Percentiles rank a stretch among this genome's conserved stretches.
These are phyloP conservation scores for Euphydryas editha DNA, from an alignment of 2,888 invertebrate genomes.

Conservation along the genomic window DNA sequence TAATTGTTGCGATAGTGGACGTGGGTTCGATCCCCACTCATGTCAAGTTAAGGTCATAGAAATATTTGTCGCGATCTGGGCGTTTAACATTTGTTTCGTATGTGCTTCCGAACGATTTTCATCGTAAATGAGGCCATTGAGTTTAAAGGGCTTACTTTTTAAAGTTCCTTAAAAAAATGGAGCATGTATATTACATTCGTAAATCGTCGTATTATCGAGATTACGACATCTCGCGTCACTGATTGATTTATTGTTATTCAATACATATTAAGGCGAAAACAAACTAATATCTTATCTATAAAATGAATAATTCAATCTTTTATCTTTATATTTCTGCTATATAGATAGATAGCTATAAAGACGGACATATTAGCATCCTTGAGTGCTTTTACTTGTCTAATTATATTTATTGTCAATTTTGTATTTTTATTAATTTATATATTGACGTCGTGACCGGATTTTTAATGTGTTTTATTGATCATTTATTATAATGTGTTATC, in stretches of 20 bases:
- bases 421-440: background rate
- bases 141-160: too few relatives aligned
- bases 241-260: slow-evolving; percentile 1
- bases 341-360: background rate
- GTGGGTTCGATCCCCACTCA: too few relatives aligned
- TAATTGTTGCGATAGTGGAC: too few relatives aligned
- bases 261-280: slow-evolving; percentile 8
- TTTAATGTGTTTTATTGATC: slow-evolving; percentile 4
- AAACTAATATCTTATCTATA: slow-evolving; percentile 10
- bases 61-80: too few relatives aligned
- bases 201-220: background rate
- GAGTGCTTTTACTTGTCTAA: slow-evolving; percentile 10
- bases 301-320: slow-evolving; percentile 8
- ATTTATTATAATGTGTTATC: slow-evolving; percentile 6
- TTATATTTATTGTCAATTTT: background rate
- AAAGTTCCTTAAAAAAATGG: too few relatives aligned
- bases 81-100: too few relatives aligned
- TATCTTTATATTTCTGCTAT: background rate
- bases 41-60: too few relatives aligned
- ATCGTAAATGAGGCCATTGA: too few relatives aligned
- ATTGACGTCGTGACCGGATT: background rate
- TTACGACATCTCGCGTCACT: background rate
- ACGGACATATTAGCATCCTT: slow-evolving; percentile 3
- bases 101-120: too few relatives aligned
- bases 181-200: background rate